These are phyloP conservation scores for Synanthedon myopaeformis DNA, from an alignment of 2,888 invertebrate genomes.

Conservation along the genomic window DNA sequence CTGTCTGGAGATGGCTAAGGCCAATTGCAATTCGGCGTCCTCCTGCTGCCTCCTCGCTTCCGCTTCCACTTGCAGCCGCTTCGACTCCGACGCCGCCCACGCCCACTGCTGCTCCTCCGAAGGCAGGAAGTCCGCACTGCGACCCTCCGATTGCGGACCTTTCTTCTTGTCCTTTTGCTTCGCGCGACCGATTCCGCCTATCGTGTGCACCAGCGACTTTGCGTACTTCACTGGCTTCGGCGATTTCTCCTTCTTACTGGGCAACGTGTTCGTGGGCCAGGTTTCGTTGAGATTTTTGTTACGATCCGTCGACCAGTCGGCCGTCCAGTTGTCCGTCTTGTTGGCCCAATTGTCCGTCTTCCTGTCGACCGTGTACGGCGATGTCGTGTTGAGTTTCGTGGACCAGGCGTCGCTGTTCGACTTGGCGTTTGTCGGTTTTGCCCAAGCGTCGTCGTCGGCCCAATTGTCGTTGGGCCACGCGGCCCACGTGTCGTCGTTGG, in stretches of 20 bases:
- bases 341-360: slow-evolving; percentile 42
- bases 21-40: slow-evolving; percentile 79
- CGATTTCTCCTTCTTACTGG: slow-evolving; percentile 58
- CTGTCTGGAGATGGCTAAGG: slow-evolving; percentile 75
- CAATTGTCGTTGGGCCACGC: slow-evolving; percentile 61
- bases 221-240: slow-evolving; percentile 62
- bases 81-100: slow-evolving; percentile 80
- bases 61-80: slow-evolving; percentile 72
- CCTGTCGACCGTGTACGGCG: slow-evolving; percentile 23
- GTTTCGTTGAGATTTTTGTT: slow-evolving; percentile 56
- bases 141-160: slow-evolving; percentile 19
- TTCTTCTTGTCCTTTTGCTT: slow-evolving; percentile 50
- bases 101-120: slow-evolving; percentile 78
- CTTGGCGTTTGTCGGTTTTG: slow-evolving; percentile 16
- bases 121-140: slow-evolving; percentile 34
- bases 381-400: slow-evolving; percentile 13
- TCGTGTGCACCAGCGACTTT: slow-evolving; percentile 54
- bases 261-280: slow-evolving; percentile 53
- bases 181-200: slow-evolving; percentile 54
- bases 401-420: slow-evolving; percentile 19
- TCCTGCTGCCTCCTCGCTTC: slow-evolving; percentile 72
- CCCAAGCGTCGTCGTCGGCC: slow-evolving; percentile 47
- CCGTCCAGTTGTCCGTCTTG: slow-evolving; percentile 38
- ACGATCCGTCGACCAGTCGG: slow-evolving; percentile 37
- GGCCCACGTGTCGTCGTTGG: slow-evolving; percentile 45